Base-by-base conservation (phyloP, 2,888 invertebrate species). In the Cremastinae sp. region DNA sequence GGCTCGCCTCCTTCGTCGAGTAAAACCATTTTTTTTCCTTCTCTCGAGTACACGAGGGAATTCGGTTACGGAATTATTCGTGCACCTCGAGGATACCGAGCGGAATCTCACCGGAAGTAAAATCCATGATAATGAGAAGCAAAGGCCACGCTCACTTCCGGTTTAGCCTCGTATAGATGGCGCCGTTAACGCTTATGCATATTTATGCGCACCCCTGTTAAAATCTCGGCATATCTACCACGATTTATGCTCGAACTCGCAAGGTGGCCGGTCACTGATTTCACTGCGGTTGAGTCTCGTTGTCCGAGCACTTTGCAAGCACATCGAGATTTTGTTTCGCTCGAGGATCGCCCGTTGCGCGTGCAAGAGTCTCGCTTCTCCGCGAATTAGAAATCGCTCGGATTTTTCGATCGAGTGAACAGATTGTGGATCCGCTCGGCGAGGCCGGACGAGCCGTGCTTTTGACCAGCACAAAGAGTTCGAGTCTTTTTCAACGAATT, bases 401-500 rank as follows among this genome's bases (percentile, higher is more conserved):
- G 69, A n/a, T 18, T 61, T 79, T 37, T 74, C 76, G 80, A 79
- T 80, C 79, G 80, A 79, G 80, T 80, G 80, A 79, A 62, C 62
- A 78, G 80, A 80, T 68, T 79, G 74, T 68, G 55, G 49, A 20
- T 41, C 20, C 22, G 35, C 35, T 28, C 22, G 20, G 37, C 14
- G 37, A 65, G 53, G 58, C 51, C 69, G 51, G 37, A 58, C 59
- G 37, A 47, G 75, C 70, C 71, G 61, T n/a, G n/a, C n/a, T 58
- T 49, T 66, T 18, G 47, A 62, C 61, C 59, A 45, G 55, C 14
- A 28, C 47, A 22, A 18, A 20, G 18, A 22, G 39, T 45, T 64
- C 16, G 37, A 20, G 10, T n/a, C n/a, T n/a, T n/a, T n/a, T n/a
- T n/a, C n/a, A n/a, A n/a, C n/a, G n/a, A n/a, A n/a, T n/a, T n/a